Evolutionary conservation across 2,797 vertebrate genomes (phyloP), one percentile per base, ranked within the genome.

Genomic region (Apogon hyalosoma): DNA sequence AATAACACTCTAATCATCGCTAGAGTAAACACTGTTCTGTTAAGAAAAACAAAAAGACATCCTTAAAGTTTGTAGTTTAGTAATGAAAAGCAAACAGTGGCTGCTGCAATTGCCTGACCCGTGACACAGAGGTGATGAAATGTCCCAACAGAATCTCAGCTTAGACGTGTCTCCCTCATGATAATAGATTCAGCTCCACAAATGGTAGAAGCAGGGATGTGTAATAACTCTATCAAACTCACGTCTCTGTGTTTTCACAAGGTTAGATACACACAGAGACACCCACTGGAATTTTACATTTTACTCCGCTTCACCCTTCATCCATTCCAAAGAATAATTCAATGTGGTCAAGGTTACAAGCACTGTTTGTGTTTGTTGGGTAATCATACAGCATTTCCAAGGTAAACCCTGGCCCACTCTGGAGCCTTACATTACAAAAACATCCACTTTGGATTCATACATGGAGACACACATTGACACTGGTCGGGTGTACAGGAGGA

Each of bases 161-260:
- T 78, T 75, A 70, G 88, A 79, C 79, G 53, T 15, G 80, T 78
- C 83, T 83, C 80, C 59, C 75, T 74, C 66, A 2, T 10, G 67
- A 80, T 87, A 90, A 92, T 84, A 66, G 87, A 92, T 93, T 92
- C 91, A 88, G 87, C 77, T 7, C 63, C 89, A 82, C 88, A 93
- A 91, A 91, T 90, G 87, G 79, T 43, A 55, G 77, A 83, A 69
- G 13, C 82, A 55, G 80, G 85, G 81, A 86, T 49, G 76, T 92
- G 91, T 93, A 92, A 94, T 93, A 93, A 92, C 92, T 93, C 87
- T 70, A 94, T 93, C 90, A 93, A 92, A 90, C 91, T 82, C 92
- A 94, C 93, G 89, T 82, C 83, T 83, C 84, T 63, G 69, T 95
- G 93, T 94, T 93, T 92, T 91, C 93, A 92, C 82, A 91, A 82